Evolutionary conservation across 2,113 vertebrate species (phyloP), one percentile per base, ranked within the genome.

Genomic region (Xiphophorus couchianus): DNA sequence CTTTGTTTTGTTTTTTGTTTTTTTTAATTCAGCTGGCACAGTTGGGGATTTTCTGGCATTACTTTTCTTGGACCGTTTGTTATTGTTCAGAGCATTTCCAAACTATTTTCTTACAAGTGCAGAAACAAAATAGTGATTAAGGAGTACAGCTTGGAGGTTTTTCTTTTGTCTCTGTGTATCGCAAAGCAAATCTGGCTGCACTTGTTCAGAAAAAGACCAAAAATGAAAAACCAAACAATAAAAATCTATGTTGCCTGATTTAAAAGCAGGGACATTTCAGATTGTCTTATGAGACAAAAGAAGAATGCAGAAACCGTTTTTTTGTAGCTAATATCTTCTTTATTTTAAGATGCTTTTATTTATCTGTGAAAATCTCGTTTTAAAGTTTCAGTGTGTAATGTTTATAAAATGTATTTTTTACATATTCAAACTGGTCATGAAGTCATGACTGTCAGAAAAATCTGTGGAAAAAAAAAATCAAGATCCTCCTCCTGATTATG

Each of bases 51-150:
- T 67, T 62, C 5, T 28, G 30, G 28, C 62, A 63, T 31, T 39
- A 29, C 72, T 58, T 72, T 22, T 48, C 51, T 74, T 33, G 67
- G 42, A 22, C 54, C 14, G 29, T 77, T 69, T 66, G 7, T 62
- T 0, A 25, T 25, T 3, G 8, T 63, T 74, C 7, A 48, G 8
- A 48, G 5, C 12, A 2, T 30, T 37, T 0, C 3, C 5, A 29
- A 37, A 37, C 29, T 35, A 4, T 29, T 42, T 37, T 69, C 70
- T 72, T 71, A 44, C 25, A 54, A 69, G 17, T 48, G 65, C 51
- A 33, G 35, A 15, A 5, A 69, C 74, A 48, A 78, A 78, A 10
- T 2, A 6, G 3, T 15, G 14, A 64, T 60, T 17, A 31, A 54
- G 42, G 63, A 62, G 28, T 31, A 63, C 28, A 30, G 62, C 29